Evolutionary conservation across 2,888 invertebrate species (phyloP).

Genomic region (Pharmacophagus antenor): DNA sequence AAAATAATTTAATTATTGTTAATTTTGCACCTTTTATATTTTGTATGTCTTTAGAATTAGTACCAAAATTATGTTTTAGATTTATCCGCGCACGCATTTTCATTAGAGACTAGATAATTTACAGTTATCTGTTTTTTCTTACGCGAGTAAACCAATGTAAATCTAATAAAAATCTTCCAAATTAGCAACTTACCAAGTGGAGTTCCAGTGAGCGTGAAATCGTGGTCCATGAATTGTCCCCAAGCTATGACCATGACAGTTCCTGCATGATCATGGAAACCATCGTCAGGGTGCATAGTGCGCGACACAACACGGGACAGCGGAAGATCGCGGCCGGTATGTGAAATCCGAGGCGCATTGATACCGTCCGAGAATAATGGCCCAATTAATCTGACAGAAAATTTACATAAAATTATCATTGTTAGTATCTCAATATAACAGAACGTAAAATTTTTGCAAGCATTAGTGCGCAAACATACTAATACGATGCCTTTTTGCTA

Average conservation of each 20-base stretch:
- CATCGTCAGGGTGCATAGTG: constrained; percentile 95
- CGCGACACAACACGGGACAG: constrained; percentile 92
- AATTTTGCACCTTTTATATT: too few species aligned
- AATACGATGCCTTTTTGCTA: too few species aligned
- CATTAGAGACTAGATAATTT: too few species aligned
- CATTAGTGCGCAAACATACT: too few species aligned
- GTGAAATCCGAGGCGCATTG: constrained; percentile 89
- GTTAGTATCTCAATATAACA: too few species aligned
- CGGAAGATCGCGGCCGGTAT: constrained; percentile 88
- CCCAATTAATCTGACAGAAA: constrained; percentile 82
- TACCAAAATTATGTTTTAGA: too few species aligned
- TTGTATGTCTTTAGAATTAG: too few species aligned
- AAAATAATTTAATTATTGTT: too few species aligned
- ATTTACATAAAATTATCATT: not conserved
- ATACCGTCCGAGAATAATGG: constrained; percentile 93
- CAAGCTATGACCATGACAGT: constrained; percentile 96
- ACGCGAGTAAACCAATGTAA: not conserved
- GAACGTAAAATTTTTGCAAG: too few species aligned
- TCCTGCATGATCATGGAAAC: constrained; percentile 95
- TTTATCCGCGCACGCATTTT: too few species aligned
- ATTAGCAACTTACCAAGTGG: constrained; percentile 85
- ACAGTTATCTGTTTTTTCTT: too few species aligned
- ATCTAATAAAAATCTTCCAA: not conserved
- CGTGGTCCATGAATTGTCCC: constrained; percentile 98
- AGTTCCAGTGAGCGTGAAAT: constrained; percentile 93